phyloP scores from a whole-genome alignment of 1,140 invertebrate genomes.

The Heliothis virescens region DNA sequence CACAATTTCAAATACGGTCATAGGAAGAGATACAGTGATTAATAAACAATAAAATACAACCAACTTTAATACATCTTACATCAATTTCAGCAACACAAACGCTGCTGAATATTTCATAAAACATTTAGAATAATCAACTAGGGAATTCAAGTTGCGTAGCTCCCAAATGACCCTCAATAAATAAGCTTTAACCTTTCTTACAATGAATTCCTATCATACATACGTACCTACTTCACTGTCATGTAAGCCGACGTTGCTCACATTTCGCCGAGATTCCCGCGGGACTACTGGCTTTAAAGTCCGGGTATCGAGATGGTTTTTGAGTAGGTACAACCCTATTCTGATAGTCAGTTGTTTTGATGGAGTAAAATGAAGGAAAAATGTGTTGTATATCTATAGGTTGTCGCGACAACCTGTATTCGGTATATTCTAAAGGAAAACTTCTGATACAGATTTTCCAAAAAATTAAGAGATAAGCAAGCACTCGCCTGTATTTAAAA shows the following conservation, averaged over 20 bases:
- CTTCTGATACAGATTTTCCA: too few relatives aligned
- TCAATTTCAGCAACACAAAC: neutral
- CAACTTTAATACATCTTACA: neutral
- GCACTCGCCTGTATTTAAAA: too few relatives aligned
- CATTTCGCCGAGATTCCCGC: conserved; percentile 51
- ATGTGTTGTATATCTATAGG: too few relatives aligned
- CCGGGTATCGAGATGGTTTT: conserved; percentile 43
- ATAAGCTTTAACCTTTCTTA: conserved; percentile 44
- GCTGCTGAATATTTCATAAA: conserved; percentile 33
- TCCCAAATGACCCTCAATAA: conserved; percentile 29
- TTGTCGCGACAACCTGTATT: too few relatives aligned
- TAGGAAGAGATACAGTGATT: too few relatives aligned
- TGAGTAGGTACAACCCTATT: conserved; percentile 44
- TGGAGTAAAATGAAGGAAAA: too few relatives aligned
- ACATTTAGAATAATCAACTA: conserved; percentile 29
- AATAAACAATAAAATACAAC: too few relatives aligned
- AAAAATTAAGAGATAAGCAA: too few relatives aligned
- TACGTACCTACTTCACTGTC: conserved; percentile 45
- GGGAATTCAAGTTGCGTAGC: conserved; percentile 31
- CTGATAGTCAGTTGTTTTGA: conserved; percentile 35
- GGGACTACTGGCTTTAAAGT: conserved; percentile 48
- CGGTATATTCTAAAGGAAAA: too few relatives aligned
- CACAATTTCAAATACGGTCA: too few relatives aligned
- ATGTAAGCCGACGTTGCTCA: conserved; percentile 44
- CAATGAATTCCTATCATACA: conserved; percentile 42